Percentiles rank a stretch among this genome's conserved stretches.
phyloP scores from a whole-genome alignment of 2,888 invertebrate genomes.

The Sceliomorpha sp. region DNA sequence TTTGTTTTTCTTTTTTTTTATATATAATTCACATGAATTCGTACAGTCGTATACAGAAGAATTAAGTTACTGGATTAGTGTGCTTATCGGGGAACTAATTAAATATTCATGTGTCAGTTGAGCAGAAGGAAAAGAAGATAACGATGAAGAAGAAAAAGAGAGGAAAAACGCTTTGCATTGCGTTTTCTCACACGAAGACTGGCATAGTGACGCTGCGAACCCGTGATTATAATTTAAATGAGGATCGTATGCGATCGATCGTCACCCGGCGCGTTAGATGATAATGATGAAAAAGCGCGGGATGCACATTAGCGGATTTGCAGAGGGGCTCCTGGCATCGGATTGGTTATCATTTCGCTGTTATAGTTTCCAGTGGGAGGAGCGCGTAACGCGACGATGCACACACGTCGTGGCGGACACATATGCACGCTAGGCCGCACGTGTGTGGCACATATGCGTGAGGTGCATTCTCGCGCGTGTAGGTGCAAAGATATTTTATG shows the following conservation, averaged over 20 bases:
- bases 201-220: constrained; percentile 22
- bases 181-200: constrained; percentile 43
- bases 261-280: constrained; percentile 21
- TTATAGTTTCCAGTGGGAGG: constrained; percentile 70
- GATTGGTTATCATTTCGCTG: constrained; percentile 66
- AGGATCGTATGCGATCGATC: constrained; percentile 40
- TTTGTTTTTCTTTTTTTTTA: too few species aligned
- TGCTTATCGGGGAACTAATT: constrained; percentile 41
- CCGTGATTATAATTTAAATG: constrained; percentile 33
- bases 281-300: constrained; percentile 38
- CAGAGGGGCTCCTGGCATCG: constrained; percentile 46
- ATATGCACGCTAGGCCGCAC: constrained; percentile 49
- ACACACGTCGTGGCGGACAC: constrained; percentile 43
- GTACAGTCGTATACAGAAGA: constrained; percentile 18
- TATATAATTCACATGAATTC: not conserved
- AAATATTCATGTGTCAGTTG: constrained; percentile 23
- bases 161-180: too few species aligned
- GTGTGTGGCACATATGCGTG: not conserved
- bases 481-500: too few species aligned
- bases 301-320: constrained; percentile 36
- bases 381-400: constrained; percentile 64
- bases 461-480: constrained; percentile 36
- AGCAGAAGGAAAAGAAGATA: not conserved
- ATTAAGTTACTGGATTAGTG: constrained; percentile 37
- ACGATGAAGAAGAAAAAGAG: not conserved